Base-by-base conservation (phyloP, 2,113 vertebrate genomes). In the Nerophis ophidion region DNA sequence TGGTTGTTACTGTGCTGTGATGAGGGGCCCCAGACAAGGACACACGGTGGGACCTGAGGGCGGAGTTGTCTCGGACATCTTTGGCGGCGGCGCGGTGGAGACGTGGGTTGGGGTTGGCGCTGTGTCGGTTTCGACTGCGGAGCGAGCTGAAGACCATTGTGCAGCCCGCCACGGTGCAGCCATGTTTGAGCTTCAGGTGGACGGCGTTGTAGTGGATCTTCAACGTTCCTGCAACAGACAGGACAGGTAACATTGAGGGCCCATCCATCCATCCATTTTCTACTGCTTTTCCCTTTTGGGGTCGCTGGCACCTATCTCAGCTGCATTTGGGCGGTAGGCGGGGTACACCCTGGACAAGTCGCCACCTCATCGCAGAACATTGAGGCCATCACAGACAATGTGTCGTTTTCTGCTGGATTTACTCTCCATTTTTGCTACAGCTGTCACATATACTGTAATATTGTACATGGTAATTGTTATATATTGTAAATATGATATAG, bases 181-280 rank as follows among this genome's bases (percentile, higher is more conserved):
- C 82, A 53, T 98, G 96, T 66, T 98, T 98, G 77, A 98, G 95
- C 86, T 98, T 95, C 73, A 98, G 87, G 76, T 98, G 95, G 38
- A 98, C 95, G 0, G 95, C 95, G 46, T 98, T 98, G 81, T 97
- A 94, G 82, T 99, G 96, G 73, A 98, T 99, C 92, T 99, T 99
- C 70, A 99, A 91, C 0, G 96, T 99, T 72, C 85, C 83, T 87
- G 68, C 26, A 44, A 54, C 1, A 33, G 9, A 56, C 26, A 36
- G 11, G 59, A 48, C 8, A 7, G 42, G 38, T 51, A 33, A 56
- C 9, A 0, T 1, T 5, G 8, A 1, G 5, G 38, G 40, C 3
- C n/a, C n/a, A n/a, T n/a, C n/a, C n/a, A n/a, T n/a, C n/a, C n/a
- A n/a, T n/a, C n/a, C n/a, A n/a, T n/a, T n/a, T n/a, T n/a, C n/a